Conservation (phyloP, 53 echinoderm and acorn worm species). For the Pentamera pediparva region DNA sequence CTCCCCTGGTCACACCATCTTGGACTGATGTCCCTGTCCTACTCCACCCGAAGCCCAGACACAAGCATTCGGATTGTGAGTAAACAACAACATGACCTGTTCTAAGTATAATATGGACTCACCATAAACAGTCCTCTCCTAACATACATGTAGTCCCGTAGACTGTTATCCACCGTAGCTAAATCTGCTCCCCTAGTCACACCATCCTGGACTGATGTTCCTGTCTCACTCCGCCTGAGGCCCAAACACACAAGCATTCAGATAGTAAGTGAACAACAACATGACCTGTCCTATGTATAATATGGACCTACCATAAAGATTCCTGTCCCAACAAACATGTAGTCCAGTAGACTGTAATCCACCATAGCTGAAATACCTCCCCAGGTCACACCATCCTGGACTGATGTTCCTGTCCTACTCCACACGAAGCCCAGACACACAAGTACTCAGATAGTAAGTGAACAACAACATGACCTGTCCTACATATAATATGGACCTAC, state of each 20-base stretch:
- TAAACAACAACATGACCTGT: background rate
- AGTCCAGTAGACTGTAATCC: conserved; percentile 77
- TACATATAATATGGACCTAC: conserved; percentile 37
- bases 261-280: background rate
- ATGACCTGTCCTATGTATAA: background rate
- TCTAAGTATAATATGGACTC: background rate
- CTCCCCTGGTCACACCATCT: conserved; percentile 61
- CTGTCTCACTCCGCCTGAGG: conserved; percentile 50
- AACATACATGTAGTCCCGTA: conserved; percentile 86
- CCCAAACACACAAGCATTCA: too few species aligned
- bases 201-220: conserved; percentile 30
- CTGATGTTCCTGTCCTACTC: conserved; percentile 22
- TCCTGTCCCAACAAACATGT: conserved; percentile 53
- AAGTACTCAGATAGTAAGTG: too few species aligned
- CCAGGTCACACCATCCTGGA: conserved; percentile 48
- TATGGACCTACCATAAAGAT: conserved; percentile 66
- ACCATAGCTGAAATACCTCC: conserved; percentile 54
- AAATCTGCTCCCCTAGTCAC: conserved; percentile 62
- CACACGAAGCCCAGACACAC: conserved; percentile 61
- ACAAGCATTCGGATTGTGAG: too few species aligned
- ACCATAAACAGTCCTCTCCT: conserved; percentile 67
- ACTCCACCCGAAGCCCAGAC: conserved; percentile 55
- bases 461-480: background rate
- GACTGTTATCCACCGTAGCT: conserved; percentile 42
- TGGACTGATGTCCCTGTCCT: conserved; percentile 15